A percentile compares a stretch with the other conserved stretches of the same genome.
Evolutionary conservation across 2,888 invertebrate species (phyloP).

Genomic region (Lamellibrachia columna): DNA sequence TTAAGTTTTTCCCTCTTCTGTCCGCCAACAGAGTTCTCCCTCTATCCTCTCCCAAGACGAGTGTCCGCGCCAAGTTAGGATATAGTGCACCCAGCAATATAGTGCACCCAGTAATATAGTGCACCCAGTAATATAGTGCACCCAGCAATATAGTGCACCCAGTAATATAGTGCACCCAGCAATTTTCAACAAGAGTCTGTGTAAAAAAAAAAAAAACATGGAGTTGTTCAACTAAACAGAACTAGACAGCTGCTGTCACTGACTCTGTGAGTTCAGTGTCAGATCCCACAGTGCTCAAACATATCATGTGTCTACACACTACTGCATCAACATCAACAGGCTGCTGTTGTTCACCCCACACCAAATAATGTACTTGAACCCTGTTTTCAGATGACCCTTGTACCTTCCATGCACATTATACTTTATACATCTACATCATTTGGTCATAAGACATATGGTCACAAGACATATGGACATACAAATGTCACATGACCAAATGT

Average conservation of each 20-base stretch:
- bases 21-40: too few relatives aligned
- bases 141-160: too few relatives aligned
- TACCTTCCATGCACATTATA: neutral
- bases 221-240: neutral
- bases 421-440: neutral
- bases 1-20: too few relatives aligned
- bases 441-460: too few relatives aligned
- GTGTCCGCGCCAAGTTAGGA: neutral
- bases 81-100: too few relatives aligned
- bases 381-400: neutral
- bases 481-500: too few relatives aligned
- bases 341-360: neutral
- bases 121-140: too few relatives aligned
- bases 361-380: neutral
- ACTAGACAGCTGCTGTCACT: neutral
- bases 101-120: too few relatives aligned
- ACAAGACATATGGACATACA: too few relatives aligned
- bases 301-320: neutral
- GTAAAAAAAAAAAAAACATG: neutral
- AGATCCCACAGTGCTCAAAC: neutral
- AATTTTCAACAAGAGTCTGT: too few relatives aligned
- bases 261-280: neutral
- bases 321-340: neutral
- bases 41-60: too few relatives aligned
- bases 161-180: too few relatives aligned